These are phyloP conservation scores for Staurois parvus DNA, from an alignment of 2,797 vertebrate species.

Conservation along the genomic window DNA sequence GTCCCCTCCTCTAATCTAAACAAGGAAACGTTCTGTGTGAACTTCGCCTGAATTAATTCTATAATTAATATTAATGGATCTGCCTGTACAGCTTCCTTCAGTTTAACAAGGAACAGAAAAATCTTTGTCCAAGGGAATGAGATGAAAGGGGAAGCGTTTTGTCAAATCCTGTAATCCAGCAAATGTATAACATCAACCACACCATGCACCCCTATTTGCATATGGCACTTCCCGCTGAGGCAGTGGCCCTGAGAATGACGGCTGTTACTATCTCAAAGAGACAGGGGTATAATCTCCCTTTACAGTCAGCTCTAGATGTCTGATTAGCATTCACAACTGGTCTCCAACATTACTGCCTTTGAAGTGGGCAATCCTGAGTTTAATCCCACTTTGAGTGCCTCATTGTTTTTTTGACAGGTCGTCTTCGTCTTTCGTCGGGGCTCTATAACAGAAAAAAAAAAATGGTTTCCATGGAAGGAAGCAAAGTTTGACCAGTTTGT, in stretches of 20 bases:
- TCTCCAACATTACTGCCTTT: conserved; percentile 50
- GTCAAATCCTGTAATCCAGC: conserved; percentile 60
- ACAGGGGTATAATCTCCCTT: conserved; percentile 50
- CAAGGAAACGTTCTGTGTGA: conserved; percentile 58
- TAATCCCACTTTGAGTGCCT: conserved; percentile 56
- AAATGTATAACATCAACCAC: conserved; percentile 60
- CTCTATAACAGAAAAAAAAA: conserved; percentile 23
- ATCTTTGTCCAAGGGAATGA: conserved; percentile 48
- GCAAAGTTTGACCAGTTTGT: conserved; percentile 32
- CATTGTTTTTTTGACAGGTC: conserved; percentile 58
- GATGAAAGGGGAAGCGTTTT: conserved; percentile 61
- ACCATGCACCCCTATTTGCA: conserved; percentile 53
- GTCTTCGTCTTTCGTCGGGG: conserved; percentile 41
- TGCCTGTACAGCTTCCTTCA: conserved; percentile 53
- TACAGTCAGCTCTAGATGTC: conserved; percentile 47
- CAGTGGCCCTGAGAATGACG: conserved; percentile 47
- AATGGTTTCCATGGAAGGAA: conserved; percentile 37
- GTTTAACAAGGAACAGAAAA: conserved; percentile 56
- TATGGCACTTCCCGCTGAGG: conserved; percentile 57
- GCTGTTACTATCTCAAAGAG: conserved; percentile 56
- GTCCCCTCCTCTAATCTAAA: conserved; percentile 37
- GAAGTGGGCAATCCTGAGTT: conserved; percentile 52
- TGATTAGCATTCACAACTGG: conserved; percentile 56
- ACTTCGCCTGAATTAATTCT: conserved; percentile 53
- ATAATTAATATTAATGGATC: conserved; percentile 64